Conservation (phyloP, 2,113 vertebrate genomes). For the Poicephalus meyeri region DNA sequence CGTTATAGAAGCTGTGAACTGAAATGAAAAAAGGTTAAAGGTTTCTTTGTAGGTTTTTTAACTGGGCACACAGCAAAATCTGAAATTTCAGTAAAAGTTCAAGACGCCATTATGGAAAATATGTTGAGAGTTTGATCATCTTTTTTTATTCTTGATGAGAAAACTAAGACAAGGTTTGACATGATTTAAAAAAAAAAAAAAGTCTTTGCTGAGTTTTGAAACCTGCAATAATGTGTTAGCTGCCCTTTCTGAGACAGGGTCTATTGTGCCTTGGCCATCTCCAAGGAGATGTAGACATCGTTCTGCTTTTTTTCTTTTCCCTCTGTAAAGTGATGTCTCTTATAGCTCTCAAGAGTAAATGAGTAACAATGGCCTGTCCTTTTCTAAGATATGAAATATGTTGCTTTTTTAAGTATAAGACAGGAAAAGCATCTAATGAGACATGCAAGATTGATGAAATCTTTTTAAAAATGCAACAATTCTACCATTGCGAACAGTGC, state of each 20-base stretch:
- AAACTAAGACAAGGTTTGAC: background rate
- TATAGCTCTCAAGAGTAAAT: constrained; percentile 1
- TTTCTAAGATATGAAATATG: background rate
- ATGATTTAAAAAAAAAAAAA: background rate
- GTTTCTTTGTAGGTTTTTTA: background rate
- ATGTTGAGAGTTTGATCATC: background rate
- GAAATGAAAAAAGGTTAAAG: background rate
- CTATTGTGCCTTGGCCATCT: background rate
- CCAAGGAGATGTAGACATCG: background rate
- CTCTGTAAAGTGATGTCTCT: background rate
- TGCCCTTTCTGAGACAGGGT: constrained; percentile 18
- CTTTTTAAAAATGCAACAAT: background rate
- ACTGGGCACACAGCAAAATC: background rate
- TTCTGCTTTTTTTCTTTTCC: background rate
- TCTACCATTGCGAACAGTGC: background rate
- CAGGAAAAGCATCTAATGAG: background rate
- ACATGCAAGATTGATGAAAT: background rate
- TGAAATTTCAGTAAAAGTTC: background rate
- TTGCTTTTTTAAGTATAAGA: background rate
- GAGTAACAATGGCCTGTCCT: background rate
- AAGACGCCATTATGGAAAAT: background rate
- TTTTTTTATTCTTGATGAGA: background rate
- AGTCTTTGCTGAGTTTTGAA: background rate
- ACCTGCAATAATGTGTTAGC: background rate
- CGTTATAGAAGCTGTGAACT: background rate